Evolutionary conservation across 1,140 invertebrate species (phyloP), one percentile per base, ranked within the genome.

Genomic region (Condylostylus longicornis): DNA sequence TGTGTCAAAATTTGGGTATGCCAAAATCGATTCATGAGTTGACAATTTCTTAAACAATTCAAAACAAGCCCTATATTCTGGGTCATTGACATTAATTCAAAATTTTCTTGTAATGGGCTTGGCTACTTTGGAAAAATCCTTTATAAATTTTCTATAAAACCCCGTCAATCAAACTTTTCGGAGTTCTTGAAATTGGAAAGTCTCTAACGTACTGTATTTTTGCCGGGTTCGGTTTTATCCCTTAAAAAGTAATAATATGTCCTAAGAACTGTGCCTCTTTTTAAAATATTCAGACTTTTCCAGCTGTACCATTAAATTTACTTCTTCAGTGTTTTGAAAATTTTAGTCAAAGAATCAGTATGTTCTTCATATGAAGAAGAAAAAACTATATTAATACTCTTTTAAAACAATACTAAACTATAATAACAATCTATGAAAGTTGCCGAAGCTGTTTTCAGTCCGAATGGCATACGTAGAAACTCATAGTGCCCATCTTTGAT

Each of bases 201-300:
- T 12, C 23, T 25, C 7, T 7, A 25, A 25, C 7, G 7, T 25
- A 12, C 12, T 25, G 7, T 25, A 25, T 25, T 25, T 25, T 7
- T 25, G 7, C 12, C 23, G 23, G 23, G n/a, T n/a, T n/a, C 12
- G 23, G 7, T 25, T 25, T 25, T 5, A 57, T 37, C 44, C 60
- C 54, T 13, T 48, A 36, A 6, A 48, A 47, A 36, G 48, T 47
- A 4, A 62, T 21, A 7, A 56, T 43, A 29, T 54, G 47, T 7
- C 52, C 57, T 21, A 63, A 49, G 43, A 43, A 61, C 21, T 27
- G 65, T 63, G 48, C 40, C 45, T 51, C 44, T 36, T 35, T 14
- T 12, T 46, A 40, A 40, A 59, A 56, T 33, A 48, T 43, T 12
- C 35, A 46, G n/a, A n/a, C n/a, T n/a, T n/a, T n/a, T n/a, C n/a